A percentile compares a stretch with the other conserved stretches of the same genome.
Conservation (phyloP, 2,113 vertebrate genomes). For the Paramisgurnus dabryanus region DNA sequence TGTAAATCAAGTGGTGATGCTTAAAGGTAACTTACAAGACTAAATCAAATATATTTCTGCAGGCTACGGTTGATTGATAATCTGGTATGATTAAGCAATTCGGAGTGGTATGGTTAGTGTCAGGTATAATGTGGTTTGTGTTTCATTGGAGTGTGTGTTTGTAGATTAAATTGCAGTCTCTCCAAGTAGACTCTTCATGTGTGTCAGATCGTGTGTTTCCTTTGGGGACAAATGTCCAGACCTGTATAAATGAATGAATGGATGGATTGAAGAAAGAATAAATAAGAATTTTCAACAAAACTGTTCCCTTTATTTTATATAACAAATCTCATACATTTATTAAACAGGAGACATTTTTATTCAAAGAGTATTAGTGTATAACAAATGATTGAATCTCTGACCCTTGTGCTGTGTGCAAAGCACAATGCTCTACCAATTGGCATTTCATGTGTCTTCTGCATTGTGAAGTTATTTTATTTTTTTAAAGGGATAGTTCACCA, state of each 20-base stretch:
- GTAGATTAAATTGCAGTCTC: conserved; percentile 25
- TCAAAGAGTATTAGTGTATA: no score
- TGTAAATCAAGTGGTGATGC: background rate
- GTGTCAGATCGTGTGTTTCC: conserved; percentile 7
- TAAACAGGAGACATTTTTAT: no score
- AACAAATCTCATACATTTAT: no score
- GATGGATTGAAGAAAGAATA: background rate
- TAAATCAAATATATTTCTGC: background rate
- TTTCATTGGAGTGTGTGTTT: conserved; percentile 8
- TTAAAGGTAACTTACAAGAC: background rate
- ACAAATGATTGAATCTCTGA: no score
- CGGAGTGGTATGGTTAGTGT: background rate
- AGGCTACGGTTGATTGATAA: background rate
- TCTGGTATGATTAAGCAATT: background rate
- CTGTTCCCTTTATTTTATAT: background rate
- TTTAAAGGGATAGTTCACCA: background rate
- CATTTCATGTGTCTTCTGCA: no score
- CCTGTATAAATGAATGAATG: background rate
- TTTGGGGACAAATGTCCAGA: background rate
- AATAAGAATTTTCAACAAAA: conserved; percentile 9
- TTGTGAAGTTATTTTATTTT: no score
- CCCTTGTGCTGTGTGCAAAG: no score
- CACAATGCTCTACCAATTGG: no score
- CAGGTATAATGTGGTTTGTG: background rate
- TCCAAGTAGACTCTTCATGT: background rate